These are phyloP conservation scores for Drosophila tani DNA, from an alignment of 1,140 invertebrate genomes.

Conservation along the genomic window DNA sequence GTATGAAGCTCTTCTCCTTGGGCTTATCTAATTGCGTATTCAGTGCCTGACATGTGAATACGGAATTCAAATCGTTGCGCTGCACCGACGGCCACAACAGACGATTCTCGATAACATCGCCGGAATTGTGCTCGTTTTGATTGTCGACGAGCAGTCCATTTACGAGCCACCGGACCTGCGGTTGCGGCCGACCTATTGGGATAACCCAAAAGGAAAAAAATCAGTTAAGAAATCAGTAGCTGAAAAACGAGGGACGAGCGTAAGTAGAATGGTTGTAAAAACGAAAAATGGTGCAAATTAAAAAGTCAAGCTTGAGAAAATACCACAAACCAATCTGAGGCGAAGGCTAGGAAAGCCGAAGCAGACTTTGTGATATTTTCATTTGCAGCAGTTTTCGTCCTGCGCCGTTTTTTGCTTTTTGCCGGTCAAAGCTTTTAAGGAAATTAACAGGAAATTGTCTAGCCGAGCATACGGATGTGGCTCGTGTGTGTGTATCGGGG, in stretches of 20 bases:
- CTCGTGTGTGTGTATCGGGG: slow-evolving; percentile 30
- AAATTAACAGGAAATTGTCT: slow-evolving; percentile 85
- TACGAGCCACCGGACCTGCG: slow-evolving; percentile 89
- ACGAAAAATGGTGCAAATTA: slow-evolving; percentile 74
- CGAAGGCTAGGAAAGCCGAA: slow-evolving; percentile 47
- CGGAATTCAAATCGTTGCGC: slow-evolving; percentile 91
- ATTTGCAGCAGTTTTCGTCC: slow-evolving; percentile 54
- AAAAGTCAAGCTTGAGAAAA: slow-evolving; percentile 76
- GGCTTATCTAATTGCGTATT: slow-evolving; percentile 93
- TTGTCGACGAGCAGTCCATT: slow-evolving; percentile 92
- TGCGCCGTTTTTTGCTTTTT: slow-evolving; percentile 46
- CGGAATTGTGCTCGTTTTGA: slow-evolving; percentile 92
- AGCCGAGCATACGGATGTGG: slow-evolving; percentile 72
- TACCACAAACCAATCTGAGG: slow-evolving; percentile 31
- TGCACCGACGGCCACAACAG: slow-evolving; percentile 90
- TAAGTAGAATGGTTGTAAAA: slow-evolving; percentile 30
- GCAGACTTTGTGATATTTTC: slow-evolving; percentile 80
- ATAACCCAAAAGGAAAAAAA: slow-evolving; percentile 15
- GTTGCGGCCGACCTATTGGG: slow-evolving; percentile 87
- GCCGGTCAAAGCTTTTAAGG: slow-evolving; percentile 80
- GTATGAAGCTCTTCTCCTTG: slow-evolving; percentile 89
- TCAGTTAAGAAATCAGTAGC: slow-evolving; percentile 4
- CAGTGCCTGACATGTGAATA: slow-evolving; percentile 93
- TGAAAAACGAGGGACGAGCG: slow-evolving; percentile 10
- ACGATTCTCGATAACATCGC: slow-evolving; percentile 94